Conservation (phyloP, 53 echinoderm and acorn worm species). For the Pentamera pediparva region DNA sequence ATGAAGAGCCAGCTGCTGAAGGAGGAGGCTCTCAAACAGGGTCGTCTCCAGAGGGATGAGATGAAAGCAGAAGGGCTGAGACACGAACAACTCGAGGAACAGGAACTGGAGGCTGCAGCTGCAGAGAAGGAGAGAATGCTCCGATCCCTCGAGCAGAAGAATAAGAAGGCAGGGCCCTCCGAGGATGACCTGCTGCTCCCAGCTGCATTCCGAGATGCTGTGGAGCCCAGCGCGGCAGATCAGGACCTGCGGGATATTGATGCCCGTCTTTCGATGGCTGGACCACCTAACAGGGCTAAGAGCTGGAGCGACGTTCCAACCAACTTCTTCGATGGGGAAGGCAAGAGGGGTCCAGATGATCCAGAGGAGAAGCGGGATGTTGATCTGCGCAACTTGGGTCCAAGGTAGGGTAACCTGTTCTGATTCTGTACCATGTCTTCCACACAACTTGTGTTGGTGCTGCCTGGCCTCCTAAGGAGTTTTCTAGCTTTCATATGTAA, state of each 20-base stretch:
- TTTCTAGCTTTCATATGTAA: too few relatives aligned
- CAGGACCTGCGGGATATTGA: conserved; percentile 26
- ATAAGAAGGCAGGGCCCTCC: not conserved
- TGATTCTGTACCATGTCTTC: too few relatives aligned
- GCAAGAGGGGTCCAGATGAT: conserved; percentile 13
- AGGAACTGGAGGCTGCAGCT: not conserved
- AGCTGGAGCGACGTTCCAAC: conserved; percentile 26
- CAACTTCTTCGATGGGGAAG: conserved; percentile 31
- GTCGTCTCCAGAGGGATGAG: conserved; percentile 16
- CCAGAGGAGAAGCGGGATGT: conserved; percentile 3
- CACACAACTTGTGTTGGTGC: too few relatives aligned
- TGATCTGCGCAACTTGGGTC: not conserved
- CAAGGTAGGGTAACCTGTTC: too few relatives aligned
- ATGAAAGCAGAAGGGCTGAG: conserved; percentile 31
- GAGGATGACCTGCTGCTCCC: conserved; percentile 50
- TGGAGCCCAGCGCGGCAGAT: conserved; percentile 25
- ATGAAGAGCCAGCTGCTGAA: not conserved
- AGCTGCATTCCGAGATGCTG: conserved; percentile 56
- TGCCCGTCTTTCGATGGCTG: not conserved
- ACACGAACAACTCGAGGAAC: conserved; percentile 11
- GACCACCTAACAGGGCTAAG: conserved; percentile 1
- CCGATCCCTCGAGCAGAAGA: too few relatives aligned
- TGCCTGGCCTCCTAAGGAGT: too few relatives aligned
- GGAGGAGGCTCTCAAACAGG: conserved; percentile 4
- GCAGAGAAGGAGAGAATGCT: not conserved